These are phyloP conservation scores for Euzophera pinguis DNA, from an alignment of 2,888 invertebrate species.

Conservation along the genomic window DNA sequence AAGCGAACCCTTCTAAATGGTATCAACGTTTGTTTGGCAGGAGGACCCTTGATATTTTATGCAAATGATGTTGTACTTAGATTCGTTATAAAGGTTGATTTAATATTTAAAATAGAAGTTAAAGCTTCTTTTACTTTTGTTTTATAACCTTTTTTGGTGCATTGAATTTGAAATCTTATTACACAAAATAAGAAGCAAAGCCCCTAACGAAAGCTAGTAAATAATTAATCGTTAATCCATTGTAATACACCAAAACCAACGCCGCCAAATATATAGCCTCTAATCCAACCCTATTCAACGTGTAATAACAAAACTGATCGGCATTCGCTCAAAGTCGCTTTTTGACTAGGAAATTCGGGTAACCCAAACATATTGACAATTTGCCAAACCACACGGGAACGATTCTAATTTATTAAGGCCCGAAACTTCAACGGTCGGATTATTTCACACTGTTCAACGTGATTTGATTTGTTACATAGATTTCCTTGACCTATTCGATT, in stretches of 20 bases:
- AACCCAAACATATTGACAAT: background rate
- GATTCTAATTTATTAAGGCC: constrained; percentile 10
- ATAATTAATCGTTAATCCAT: too few species aligned
- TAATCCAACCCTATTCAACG: background rate
- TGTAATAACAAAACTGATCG: background rate
- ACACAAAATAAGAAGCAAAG: too few species aligned
- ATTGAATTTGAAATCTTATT: too few species aligned
- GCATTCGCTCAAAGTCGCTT: background rate
- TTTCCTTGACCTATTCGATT: constrained; percentile 7
- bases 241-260: too few species aligned
- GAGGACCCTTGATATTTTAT: constrained; percentile 1
- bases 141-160: too few species aligned
- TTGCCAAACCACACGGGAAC: background rate
- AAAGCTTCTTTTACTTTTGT: too few species aligned
- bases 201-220: too few species aligned
- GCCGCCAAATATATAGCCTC: background rate
- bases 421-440: constrained; percentile 10
- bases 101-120: too few species aligned
- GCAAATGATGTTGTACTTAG: background rate
- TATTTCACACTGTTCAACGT: constrained; percentile 4
- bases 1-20: background rate
- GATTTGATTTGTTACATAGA: background rate
- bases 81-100: too few species aligned
- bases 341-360: background rate
- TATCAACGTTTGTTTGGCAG: background rate